These are phyloP conservation scores for Siphamia tubifer DNA, from an alignment of 2,113 vertebrate genomes.

Conservation along the genomic window DNA sequence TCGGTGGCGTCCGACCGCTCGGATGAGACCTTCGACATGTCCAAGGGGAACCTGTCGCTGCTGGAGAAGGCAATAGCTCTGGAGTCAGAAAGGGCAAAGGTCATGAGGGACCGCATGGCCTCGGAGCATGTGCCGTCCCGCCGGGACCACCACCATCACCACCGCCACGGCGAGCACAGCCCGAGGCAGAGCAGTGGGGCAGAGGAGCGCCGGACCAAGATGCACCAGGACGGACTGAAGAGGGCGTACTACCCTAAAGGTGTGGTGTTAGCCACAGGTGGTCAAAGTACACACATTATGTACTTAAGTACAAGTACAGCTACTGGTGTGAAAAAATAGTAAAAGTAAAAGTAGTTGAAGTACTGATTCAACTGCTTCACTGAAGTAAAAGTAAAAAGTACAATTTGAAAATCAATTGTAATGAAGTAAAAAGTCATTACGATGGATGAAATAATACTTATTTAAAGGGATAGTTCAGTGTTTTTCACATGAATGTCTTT, in stretches of 20 bases:
- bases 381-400: no score
- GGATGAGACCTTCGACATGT: slow-evolving; percentile 98
- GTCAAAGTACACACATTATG: no score
- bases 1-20: slow-evolving; percentile 94
- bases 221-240: slow-evolving; percentile 91
- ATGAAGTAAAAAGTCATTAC: no score
- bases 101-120: slow-evolving; percentile 94
- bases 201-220: slow-evolving; percentile 90
- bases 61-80: slow-evolving; percentile 98
- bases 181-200: slow-evolving; percentile 85
- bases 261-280: slow-evolving; percentile 61
- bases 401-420: no score
- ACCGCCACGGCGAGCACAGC: slow-evolving; percentile 87
- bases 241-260: slow-evolving; percentile 98
- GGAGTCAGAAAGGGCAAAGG: slow-evolving; percentile 94
- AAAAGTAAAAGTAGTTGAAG: no score
- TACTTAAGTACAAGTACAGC: no score
- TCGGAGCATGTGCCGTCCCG: slow-evolving; percentile 81
- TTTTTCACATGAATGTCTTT: no score
- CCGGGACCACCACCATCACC: slow-evolving; percentile 79
- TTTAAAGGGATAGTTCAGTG: no score
- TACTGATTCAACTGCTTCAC: no score
- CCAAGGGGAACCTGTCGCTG: slow-evolving; percentile 97
- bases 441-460: no score
- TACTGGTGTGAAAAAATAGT: no score